Conservation (phyloP, 1,140 invertebrate genomes). For the Rhynchophorus ferrugineus region DNA sequence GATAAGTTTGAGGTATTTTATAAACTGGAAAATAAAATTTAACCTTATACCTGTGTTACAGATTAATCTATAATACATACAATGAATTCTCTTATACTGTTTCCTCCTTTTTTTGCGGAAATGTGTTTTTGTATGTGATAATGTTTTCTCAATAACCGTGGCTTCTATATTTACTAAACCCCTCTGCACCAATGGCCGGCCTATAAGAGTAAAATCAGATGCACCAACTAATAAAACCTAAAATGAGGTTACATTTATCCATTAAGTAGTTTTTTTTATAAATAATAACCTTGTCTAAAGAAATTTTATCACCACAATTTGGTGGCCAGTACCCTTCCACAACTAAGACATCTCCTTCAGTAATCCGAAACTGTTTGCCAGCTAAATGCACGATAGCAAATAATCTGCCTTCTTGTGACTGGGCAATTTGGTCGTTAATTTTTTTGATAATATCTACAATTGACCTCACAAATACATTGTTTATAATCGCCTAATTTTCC, state of each 20-base stretch:
- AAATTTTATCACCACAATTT: conserved; percentile 71
- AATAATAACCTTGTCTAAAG: conserved; percentile 69
- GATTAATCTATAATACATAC: conserved; percentile 44
- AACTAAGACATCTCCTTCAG: conserved; percentile 76
- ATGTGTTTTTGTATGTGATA: conserved; percentile 73
- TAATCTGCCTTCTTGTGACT: conserved; percentile 56
- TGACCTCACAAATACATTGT: neutral
- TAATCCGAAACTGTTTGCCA: conserved; percentile 83
- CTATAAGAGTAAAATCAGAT: conserved; percentile 80
- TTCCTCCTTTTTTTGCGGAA: conserved; percentile 70
- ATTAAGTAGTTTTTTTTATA: neutral
- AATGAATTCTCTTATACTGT: conserved; percentile 68
- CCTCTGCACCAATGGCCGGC: conserved; percentile 68
- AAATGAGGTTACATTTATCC: too few relatives aligned
- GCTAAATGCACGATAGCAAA: conserved; percentile 80
- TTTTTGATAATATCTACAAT: conserved; percentile 39
- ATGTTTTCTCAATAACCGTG: conserved; percentile 83
- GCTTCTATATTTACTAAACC: conserved; percentile 71
- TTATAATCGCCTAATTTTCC: neutral
- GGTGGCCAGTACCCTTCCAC: conserved; percentile 80
- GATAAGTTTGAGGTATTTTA: conserved; percentile 59
- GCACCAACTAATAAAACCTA: conserved; percentile 70
- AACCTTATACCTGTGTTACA: conserved; percentile 3
- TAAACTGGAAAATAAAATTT: conserved; percentile 46
- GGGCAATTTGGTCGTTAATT: conserved; percentile 52